Percentiles rank a stretch among this genome's conserved stretches.
These are phyloP conservation scores for Cynocephalus volans DNA, from an alignment of 2,113 vertebrate genomes.

Conservation along the genomic window DNA sequence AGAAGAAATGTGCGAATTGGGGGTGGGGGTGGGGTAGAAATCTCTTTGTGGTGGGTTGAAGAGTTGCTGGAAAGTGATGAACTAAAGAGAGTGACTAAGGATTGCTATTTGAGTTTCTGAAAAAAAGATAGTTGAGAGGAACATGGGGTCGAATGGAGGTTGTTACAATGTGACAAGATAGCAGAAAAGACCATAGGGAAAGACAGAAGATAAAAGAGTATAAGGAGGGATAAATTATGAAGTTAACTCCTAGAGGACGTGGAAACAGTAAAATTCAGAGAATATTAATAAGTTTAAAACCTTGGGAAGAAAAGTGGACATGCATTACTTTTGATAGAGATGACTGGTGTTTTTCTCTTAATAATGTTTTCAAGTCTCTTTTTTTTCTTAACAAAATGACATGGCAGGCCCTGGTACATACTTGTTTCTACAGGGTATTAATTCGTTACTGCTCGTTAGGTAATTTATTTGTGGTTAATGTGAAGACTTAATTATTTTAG, in stretches of 20 bases:
- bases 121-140: neutral
- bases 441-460: neutral
- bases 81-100: neutral
- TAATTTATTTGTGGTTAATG: slow-evolving; percentile 24
- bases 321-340: neutral
- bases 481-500: slow-evolving; percentile 10
- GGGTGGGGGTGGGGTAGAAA: too few species aligned
- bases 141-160: neutral
- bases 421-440: neutral
- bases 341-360: neutral
- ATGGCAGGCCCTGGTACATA: neutral
- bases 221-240: neutral
- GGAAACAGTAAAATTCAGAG: neutral
- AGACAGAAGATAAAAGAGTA: neutral
- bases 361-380: neutral
- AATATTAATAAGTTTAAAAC: neutral
- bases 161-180: neutral
- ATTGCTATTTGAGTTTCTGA: neutral
- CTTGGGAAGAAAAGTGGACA: neutral
- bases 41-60: neutral
- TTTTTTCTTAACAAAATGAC: neutral
- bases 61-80: neutral
- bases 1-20: neutral
- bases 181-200: neutral
- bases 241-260: neutral